Conservation (phyloP, 2,797 vertebrate species). For the Pelobates cultripes region DNA sequence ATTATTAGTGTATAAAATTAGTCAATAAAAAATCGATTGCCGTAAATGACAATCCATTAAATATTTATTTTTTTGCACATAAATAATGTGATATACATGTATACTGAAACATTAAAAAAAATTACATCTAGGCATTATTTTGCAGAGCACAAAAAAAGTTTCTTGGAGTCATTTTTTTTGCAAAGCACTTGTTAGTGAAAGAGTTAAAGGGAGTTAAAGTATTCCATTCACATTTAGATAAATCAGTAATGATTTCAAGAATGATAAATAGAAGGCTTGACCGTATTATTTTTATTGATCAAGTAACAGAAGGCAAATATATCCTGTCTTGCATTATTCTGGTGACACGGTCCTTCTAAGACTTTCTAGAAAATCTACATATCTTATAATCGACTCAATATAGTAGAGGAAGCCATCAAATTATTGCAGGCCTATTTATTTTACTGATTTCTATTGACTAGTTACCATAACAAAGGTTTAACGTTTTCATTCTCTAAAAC, state of each 20-base stretch:
- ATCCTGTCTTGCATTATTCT: not conserved
- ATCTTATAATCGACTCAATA: constrained; percentile 11
- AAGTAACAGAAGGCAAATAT: not conserved
- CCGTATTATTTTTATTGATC: constrained; percentile 1
- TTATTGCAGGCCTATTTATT: constrained; percentile 25
- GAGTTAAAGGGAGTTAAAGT: too few species aligned
- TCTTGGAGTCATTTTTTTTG: too few species aligned
- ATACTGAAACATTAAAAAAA: too few species aligned
- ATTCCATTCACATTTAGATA: not conserved
- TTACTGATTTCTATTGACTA: constrained; percentile 15
- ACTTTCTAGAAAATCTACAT: not conserved
- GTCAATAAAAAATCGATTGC: too few species aligned
- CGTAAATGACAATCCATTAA: too few species aligned
- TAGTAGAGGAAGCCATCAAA: constrained; percentile 33
- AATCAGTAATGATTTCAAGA: not conserved
- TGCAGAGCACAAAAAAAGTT: too few species aligned
- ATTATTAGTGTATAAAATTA: too few species aligned
- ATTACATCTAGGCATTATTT: too few species aligned
- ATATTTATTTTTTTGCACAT: too few species aligned
- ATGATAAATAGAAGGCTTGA: not conserved
- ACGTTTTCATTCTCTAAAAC: constrained; percentile 24
- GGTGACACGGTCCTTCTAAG: not conserved
- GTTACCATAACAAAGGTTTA: constrained; percentile 36
- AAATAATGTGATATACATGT: too few species aligned
- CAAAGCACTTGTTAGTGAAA: too few species aligned